Base-by-base conservation (phyloP, 2,113 vertebrate species). In the Dissostichus mawsoni region DNA sequence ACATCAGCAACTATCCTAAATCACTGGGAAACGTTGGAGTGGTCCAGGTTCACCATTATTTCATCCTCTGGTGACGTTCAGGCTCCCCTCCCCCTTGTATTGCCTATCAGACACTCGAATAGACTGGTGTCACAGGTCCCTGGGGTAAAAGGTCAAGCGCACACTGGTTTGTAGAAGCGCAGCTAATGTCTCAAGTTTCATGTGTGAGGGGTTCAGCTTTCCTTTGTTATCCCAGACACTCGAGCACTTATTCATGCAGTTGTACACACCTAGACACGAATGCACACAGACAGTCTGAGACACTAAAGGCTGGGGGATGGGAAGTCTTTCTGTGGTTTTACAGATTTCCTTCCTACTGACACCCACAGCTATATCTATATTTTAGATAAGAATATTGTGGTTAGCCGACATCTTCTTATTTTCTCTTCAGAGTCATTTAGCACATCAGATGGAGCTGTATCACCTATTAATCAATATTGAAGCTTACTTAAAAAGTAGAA, bases 71-170 rank as follows among this genome's bases (percentile, higher is more conserved):
- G n/a, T 82, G 87, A 85, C 80, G 73, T 90, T 83, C 52, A 72
- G 33, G 4, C 20, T 4, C 58, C 47, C 74, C 2, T 13, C 41
- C 69, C 69, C 74, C n/a, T 48, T 10, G 8, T 41, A 69, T 5
- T 3, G 8, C 16, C 18, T 33, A 58, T 83, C 44, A 69, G 51
- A 56, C 53, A 45, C 55, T 67, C 16, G 5, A 41, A 71, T 69
- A 48, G 69, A 64, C 41, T 45, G 13, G 61, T 67, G 72, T 76
- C 63, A 73, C 6, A 1, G 68, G 48, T 72, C 76, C 61, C 76
- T 29, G 71, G 82, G 82, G 83, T 91, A 36, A 94, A 81, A 92
- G 90, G 93, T 91, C 87, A 88, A 88, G 74, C 25, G 5, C 77
- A 72, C 23, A 9, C 63, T 18, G 55, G 7, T 12, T 9, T 66